Evolutionary conservation across 2,797 vertebrate species (phyloP).

Genomic region (Taenioides sp.): DNA sequence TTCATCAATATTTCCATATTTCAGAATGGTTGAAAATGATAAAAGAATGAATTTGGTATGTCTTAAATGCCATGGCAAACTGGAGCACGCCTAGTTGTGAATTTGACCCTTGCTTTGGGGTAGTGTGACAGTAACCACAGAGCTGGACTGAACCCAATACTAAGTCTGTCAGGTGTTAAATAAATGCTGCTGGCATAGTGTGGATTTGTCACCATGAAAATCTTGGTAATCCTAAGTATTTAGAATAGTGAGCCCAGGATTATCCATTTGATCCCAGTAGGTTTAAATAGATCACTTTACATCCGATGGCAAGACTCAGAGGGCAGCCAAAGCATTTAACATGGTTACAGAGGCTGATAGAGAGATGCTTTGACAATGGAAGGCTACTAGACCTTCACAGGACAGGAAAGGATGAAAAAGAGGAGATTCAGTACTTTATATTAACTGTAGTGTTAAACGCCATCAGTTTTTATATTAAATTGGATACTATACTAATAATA

Average conservation of each 20-base stretch:
- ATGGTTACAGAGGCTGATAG: neutral
- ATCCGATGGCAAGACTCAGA: neutral
- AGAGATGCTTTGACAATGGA: neutral
- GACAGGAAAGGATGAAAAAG: neutral
- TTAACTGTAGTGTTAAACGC: too few relatives aligned
- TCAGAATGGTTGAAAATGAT: neutral
- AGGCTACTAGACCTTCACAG: neutral
- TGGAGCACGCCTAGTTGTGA: neutral
- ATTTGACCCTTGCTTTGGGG: slow-evolving; percentile 6
- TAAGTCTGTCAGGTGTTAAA: neutral
- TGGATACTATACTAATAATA: too few relatives aligned
- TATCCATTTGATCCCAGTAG: slow-evolving; percentile 17
- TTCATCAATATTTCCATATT: neutral
- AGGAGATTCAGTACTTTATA: too few relatives aligned
- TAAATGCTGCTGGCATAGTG: neutral
- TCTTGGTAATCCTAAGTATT: slow-evolving; percentile 26
- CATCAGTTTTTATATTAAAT: too few relatives aligned
- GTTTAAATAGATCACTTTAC: slow-evolving; percentile 11
- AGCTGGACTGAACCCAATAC: slow-evolving; percentile 1
- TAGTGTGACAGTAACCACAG: slow-evolving; percentile 9
- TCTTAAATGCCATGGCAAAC: neutral
- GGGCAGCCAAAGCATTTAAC: neutral
- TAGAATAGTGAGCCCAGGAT: slow-evolving; percentile 4
- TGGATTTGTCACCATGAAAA: slow-evolving; percentile 15
- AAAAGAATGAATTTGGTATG: neutral